Conservation (phyloP, 2,888 invertebrate species). For the Ichneumon xanthorius region DNA sequence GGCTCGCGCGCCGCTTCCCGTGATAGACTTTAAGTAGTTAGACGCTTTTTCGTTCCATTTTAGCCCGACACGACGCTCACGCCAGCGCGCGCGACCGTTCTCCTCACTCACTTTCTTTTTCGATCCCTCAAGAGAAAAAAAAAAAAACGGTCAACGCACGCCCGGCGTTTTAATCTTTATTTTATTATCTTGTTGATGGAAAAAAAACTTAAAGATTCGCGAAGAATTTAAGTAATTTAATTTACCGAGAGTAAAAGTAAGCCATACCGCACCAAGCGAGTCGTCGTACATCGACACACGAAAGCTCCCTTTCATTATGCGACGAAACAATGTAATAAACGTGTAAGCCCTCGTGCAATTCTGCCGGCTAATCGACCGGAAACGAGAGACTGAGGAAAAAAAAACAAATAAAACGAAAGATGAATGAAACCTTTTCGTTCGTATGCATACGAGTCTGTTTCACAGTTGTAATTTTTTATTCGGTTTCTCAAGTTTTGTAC, state of each 20-base stretch:
- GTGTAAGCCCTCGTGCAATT: conserved; percentile 59
- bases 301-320: conserved; percentile 15
- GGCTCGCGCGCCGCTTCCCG: conserved; percentile 65
- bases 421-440: conserved; percentile 52
- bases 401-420: conserved; percentile 54
- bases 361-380: conserved; percentile 23
- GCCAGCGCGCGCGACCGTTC: conserved; percentile 58
- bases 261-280: conserved; percentile 1
- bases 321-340: conserved; percentile 46
- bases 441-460: conserved; percentile 25
- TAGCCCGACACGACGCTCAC: conserved; percentile 63
- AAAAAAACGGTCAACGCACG: conserved; percentile 36
- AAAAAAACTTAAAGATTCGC: conserved; percentile 30
- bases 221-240: conserved; percentile 50
- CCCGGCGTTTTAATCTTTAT: conserved; percentile 10
- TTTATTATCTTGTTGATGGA: conserved; percentile 27
- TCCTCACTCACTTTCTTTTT: conserved; percentile 27
- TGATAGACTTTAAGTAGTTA: conserved; percentile 69
- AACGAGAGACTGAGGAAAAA: conserved; percentile 52
- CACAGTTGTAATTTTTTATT: conserved; percentile 32
- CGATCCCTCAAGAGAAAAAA: neutral
- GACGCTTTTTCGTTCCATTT: conserved; percentile 60
- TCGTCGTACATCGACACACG: conserved; percentile 5
- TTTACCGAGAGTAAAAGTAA: conserved; percentile 37
- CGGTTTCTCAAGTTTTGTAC: conserved; percentile 36